Percentiles rank a stretch among this genome's conserved stretches.
phyloP scores from a whole-genome alignment of 37 sponge, comb jelly and placozoan genomes.

The Hexactinellida sp. region DNA sequence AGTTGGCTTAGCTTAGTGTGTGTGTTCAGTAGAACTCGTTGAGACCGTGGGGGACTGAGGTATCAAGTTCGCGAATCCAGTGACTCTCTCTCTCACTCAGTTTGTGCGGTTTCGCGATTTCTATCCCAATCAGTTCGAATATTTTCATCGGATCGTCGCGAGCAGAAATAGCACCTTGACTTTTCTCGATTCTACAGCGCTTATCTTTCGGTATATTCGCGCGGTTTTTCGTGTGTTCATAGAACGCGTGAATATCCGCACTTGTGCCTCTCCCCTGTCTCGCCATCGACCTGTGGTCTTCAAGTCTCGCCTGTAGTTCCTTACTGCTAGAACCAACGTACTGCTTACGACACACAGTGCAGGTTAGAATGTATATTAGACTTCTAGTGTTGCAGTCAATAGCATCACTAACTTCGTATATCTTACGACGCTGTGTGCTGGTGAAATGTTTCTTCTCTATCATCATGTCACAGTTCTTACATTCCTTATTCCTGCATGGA shows the following conservation, averaged over 20 bases:
- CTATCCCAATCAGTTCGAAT: background rate
- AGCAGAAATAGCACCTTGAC: background rate
- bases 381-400: background rate
- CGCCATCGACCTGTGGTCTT: background rate
- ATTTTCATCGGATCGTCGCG: background rate
- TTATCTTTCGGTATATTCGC: constrained; percentile 7
- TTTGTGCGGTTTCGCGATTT: background rate
- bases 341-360: constrained; percentile 12
- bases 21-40: constrained; percentile 13
- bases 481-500: background rate
- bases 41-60: background rate
- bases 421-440: background rate
- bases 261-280: background rate
- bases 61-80: constrained; percentile 8
- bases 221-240: constrained; percentile 15
- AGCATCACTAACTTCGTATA: constrained; percentile 10
- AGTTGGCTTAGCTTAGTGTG: background rate
- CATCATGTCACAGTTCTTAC: constrained; percentile 15
- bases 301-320: background rate
- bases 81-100: background rate
- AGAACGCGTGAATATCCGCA: constrained; percentile 9
- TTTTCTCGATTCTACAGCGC: background rate
- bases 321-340: constrained; percentile 3
- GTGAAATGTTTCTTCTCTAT: constrained; percentile 16
- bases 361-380: background rate